phyloP scores from a whole-genome alignment of 2,888 invertebrate species.

The Napeogenes inachia region DNA sequence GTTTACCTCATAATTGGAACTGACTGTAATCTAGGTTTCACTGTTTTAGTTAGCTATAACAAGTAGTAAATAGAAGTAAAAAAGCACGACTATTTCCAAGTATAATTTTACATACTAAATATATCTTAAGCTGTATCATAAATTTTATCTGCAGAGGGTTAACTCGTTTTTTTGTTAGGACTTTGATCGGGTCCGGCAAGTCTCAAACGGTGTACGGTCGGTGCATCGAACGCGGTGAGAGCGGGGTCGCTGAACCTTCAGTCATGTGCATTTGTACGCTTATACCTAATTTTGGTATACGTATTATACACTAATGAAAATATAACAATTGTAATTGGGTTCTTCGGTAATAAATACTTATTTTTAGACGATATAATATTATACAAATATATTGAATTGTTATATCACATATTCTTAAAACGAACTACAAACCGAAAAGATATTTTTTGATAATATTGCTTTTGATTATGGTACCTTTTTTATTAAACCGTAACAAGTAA shows the following conservation, averaged over 20 bases:
- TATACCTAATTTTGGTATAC: slow-evolving; percentile 41
- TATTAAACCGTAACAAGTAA: too few species aligned
- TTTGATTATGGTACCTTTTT: too few species aligned
- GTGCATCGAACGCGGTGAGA: slow-evolving; percentile 76
- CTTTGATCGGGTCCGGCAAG: slow-evolving; percentile 35
- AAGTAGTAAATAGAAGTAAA: slow-evolving; percentile 10
- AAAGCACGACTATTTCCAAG: slow-evolving; percentile 3
- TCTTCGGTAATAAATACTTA: slow-evolving; percentile 18
- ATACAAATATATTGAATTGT: too few species aligned
- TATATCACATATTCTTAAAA: too few species aligned
- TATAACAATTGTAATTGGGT: too few species aligned
- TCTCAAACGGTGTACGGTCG: slow-evolving; percentile 45
- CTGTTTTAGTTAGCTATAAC: too few species aligned
- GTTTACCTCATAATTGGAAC: too few species aligned
- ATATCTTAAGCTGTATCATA: slow-evolving; percentile 4
- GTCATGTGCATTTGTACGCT: slow-evolving; percentile 66
- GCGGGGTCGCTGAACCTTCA: slow-evolving; percentile 65
- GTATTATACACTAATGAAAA: slow-evolving; percentile 22
- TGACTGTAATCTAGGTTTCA: too few species aligned
- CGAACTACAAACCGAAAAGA: too few species aligned
- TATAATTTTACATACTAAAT: slow-evolving; percentile 2
- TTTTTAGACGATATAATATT: slow-evolving; percentile 5
- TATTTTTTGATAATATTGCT: too few species aligned
- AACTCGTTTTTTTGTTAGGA: slow-evolving; percentile 37
- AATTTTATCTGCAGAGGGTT: slow-evolving; percentile 14